phyloP scores from a whole-genome alignment of 2,113 vertebrate genomes.

The Erinaceus europaeus region DNA sequence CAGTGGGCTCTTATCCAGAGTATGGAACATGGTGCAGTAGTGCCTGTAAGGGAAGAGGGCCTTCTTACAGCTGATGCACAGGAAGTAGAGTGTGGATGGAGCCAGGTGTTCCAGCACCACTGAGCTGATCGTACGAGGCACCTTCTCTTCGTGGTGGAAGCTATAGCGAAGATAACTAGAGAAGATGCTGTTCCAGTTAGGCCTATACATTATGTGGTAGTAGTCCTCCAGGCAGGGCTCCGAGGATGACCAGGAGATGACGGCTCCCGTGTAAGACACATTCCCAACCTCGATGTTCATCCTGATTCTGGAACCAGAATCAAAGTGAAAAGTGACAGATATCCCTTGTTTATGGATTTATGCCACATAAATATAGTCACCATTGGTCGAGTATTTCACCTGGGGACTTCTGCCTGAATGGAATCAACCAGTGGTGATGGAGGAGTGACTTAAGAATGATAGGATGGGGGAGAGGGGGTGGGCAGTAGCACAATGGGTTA shows the following conservation, averaged over 20 bases:
- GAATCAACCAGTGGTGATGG: no score
- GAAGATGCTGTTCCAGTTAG: conserved; percentile 83
- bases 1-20: conserved; percentile 73
- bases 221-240: conserved; percentile 82
- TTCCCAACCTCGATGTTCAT: conserved; percentile 84
- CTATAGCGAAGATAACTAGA: conserved; percentile 78
- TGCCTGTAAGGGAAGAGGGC: conserved; percentile 76
- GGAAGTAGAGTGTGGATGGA: conserved; percentile 80
- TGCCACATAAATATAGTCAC: neutral
- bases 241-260: conserved; percentile 77
- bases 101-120: conserved; percentile 76
- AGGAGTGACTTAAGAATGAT: no score
- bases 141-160: conserved; percentile 81
- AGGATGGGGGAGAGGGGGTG: no score
- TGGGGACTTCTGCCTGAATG: no score
- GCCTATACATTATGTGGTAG: conserved; percentile 82
- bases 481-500: no score
- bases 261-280: conserved; percentile 79
- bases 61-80: conserved; percentile 82
- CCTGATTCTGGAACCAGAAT: conserved; percentile 73
- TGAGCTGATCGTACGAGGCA: conserved; percentile 78
- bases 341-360: neutral
- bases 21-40: conserved; percentile 84
- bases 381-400: neutral
- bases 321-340: conserved; percentile 51